A percentile compares a stretch with the other conserved stretches of the same genome.
Conservation (phyloP, 1,140 invertebrate genomes). For the Himalopsyche phryganea region DNA sequence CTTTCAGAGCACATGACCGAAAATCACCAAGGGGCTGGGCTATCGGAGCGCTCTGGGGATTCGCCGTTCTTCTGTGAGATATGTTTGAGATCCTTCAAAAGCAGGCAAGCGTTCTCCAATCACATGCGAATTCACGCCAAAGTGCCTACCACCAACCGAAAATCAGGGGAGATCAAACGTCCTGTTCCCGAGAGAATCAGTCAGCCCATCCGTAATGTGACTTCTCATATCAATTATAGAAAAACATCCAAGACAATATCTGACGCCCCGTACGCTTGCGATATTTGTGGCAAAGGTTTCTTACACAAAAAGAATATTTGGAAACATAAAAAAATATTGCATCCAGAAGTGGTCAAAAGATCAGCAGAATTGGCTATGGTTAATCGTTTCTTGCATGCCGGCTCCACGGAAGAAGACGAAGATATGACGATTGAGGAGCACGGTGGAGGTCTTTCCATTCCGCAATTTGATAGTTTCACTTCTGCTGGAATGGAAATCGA, state of each 20-base stretch:
- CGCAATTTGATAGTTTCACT: conserved; percentile 52
- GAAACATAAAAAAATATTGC: conserved; percentile 53
- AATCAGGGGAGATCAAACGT: conserved; percentile 38
- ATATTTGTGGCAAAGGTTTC: conserved; percentile 60
- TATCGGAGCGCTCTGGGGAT: conserved; percentile 33
- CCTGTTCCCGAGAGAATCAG: conserved; percentile 3
- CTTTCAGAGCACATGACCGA: conserved; percentile 57
- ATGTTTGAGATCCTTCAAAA: conserved; percentile 50
- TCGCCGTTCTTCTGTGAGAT: conserved; percentile 49
- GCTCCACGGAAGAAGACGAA: conserved; percentile 50
- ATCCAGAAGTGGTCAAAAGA: conserved; percentile 45
- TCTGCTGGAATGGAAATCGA: conserved; percentile 38
- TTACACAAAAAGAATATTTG: conserved; percentile 55
- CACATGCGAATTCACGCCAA: conserved; percentile 54
- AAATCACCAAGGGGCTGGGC: conserved; percentile 37
- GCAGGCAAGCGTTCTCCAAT: conserved; percentile 51
- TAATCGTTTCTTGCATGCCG: conserved; percentile 38
- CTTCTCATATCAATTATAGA: conserved; percentile 11
- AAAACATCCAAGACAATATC: conserved; percentile 36
- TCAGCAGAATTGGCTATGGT: conserved; percentile 43
- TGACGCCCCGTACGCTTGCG: conserved; percentile 51
- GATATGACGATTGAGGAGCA: conserved; percentile 45
- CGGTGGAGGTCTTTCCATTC: conserved; percentile 39
- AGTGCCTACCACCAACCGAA: conserved; percentile 48
- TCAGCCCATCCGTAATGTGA: conserved; percentile 1